Evolutionary conservation across 2,113 vertebrate species (phyloP).

Genomic region (Chionis minor): DNA sequence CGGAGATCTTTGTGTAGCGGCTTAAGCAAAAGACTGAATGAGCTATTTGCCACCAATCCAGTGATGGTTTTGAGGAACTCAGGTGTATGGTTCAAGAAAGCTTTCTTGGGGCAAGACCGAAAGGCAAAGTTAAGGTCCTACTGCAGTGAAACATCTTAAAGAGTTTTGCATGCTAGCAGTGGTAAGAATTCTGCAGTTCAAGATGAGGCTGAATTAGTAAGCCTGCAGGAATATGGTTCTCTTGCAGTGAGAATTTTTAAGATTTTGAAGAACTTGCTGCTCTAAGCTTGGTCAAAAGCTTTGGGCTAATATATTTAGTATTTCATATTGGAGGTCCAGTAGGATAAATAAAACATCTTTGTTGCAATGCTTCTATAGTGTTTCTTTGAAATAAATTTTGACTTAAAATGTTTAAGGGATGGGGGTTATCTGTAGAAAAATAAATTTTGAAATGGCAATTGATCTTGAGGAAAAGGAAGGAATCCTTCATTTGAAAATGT

Average conservation of each 20-base stretch:
- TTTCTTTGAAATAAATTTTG: not conserved
- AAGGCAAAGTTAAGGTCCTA: not conserved
- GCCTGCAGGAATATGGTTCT: not conserved
- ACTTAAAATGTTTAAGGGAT: not conserved
- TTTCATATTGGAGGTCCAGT: not conserved
- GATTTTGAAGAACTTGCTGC: not conserved
- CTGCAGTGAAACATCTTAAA: not conserved
- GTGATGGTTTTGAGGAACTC: not conserved
- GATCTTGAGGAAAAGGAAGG: not conserved
- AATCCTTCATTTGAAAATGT: not conserved
- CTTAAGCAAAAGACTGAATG: not conserved
- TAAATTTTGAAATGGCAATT: not conserved
- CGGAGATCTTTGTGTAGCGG: not conserved
- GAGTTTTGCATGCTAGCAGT: not conserved
- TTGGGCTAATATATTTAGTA: not conserved
- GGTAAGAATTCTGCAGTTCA: not conserved
- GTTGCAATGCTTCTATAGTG: not conserved
- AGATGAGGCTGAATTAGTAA: not conserved
- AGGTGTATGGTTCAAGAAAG: not conserved
- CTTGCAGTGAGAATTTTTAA: not conserved
- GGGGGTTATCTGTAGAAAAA: not conserved
- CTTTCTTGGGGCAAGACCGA: not conserved
- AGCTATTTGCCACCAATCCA: not conserved
- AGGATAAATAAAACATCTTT: not conserved
- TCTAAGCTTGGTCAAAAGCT: not conserved